phyloP scores from a whole-genome alignment of 2,113 vertebrate species.

The Dicentrarchus labrax region DNA sequence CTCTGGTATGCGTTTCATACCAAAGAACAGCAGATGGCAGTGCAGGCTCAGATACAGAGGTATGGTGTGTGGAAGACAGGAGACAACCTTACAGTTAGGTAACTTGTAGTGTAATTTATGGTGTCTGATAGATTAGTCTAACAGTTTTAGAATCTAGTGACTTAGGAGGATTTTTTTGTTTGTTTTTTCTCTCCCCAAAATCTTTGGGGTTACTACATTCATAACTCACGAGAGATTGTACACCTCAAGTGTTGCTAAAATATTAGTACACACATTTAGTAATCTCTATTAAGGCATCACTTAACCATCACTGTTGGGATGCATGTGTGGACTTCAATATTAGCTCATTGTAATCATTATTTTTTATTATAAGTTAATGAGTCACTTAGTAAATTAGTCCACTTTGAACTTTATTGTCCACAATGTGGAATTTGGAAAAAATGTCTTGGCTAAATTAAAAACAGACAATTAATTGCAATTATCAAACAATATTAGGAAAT shows the following conservation, averaged over 20 bases:
- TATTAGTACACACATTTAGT: neutral
- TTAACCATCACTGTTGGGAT: neutral
- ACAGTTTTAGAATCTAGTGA: neutral
- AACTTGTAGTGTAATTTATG: neutral
- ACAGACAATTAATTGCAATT: neutral
- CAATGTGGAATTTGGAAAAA: no score
- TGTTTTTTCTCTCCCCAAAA: neutral
- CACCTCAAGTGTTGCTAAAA: neutral
- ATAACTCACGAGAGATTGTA: neutral
- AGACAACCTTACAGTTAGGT: neutral
- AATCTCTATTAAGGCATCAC: neutral
- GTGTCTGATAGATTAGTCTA: slow-evolving; percentile 1
- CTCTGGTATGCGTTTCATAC: slow-evolving; percentile 39
- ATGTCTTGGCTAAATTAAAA: neutral
- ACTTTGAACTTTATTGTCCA: no score
- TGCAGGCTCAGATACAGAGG: slow-evolving; percentile 60
- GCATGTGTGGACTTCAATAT: neutral
- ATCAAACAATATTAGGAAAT: neutral
- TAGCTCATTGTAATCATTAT: neutral
- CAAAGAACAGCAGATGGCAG: slow-evolving; percentile 79
- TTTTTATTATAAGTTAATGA: neutral
- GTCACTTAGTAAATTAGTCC: no score
- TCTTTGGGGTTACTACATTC: neutral
- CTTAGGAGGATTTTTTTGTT: neutral
- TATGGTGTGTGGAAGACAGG: neutral